phyloP scores from a whole-genome alignment of 2,797 vertebrate species.

The Myripristis jacobus region DNA sequence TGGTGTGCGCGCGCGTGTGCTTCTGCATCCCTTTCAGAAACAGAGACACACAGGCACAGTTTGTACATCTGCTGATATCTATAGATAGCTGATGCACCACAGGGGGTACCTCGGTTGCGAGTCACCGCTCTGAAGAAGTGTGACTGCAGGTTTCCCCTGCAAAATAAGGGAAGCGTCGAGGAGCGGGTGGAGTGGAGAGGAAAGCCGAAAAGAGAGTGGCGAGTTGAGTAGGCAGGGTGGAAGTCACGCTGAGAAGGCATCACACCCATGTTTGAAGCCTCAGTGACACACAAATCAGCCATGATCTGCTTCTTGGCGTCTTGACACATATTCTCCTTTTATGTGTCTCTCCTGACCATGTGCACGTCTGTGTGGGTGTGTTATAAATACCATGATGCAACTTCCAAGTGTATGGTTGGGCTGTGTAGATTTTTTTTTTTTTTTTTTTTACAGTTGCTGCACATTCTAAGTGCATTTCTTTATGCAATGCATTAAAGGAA shows the following conservation, averaged over 20 bases:
- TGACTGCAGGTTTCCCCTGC: conserved; percentile 54
- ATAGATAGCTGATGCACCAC: conserved; percentile 55
- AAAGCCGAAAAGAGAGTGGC: conserved; percentile 40
- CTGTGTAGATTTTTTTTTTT: conserved; percentile 49
- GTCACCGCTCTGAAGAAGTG: conserved; percentile 54
- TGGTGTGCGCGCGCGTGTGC: background rate
- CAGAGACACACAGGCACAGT: conserved; percentile 39
- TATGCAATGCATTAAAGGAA: conserved; percentile 53
- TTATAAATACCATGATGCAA: conserved; percentile 40
- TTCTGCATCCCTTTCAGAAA: conserved; percentile 28
- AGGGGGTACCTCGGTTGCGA: conserved; percentile 54
- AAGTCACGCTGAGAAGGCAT: conserved; percentile 60
- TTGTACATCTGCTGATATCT: conserved; percentile 55
- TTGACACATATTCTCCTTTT: conserved; percentile 26
- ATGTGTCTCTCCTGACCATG: conserved; percentile 2
- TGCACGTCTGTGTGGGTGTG: background rate
- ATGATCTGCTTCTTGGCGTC: conserved; percentile 62
- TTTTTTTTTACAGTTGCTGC: conserved; percentile 60
- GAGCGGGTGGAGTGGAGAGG: conserved; percentile 17
- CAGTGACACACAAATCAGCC: conserved; percentile 49
- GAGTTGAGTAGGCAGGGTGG: conserved; percentile 57
- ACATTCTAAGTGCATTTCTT: conserved; percentile 52
- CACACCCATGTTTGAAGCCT: conserved; percentile 54
- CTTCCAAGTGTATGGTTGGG: background rate
- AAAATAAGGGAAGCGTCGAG: conserved; percentile 31